Conservation (phyloP, 1,140 invertebrate genomes). For the Sarcophaga peregrina region DNA sequence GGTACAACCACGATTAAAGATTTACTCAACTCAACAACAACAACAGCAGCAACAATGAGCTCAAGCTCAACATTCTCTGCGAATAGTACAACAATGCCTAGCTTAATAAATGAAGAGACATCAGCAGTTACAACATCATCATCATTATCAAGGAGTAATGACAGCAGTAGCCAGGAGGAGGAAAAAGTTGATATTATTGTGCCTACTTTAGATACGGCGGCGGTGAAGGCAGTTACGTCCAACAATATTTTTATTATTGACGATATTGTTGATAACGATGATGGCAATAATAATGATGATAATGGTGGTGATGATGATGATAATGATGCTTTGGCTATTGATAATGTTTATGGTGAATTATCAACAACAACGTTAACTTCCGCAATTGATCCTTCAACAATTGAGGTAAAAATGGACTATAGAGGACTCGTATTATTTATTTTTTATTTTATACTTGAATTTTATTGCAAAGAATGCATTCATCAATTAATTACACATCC, state of each 20-base stretch:
- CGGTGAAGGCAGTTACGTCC: conserved; percentile 20
- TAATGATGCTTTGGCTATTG: neutral
- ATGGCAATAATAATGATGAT: conserved; percentile 47
- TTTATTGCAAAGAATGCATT: no score
- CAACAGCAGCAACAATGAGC: neutral
- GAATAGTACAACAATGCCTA: neutral
- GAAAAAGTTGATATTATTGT: neutral
- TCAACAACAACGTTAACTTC: conserved; percentile 24
- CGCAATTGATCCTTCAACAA: conserved; percentile 39
- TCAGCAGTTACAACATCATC: neutral
- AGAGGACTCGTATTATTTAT: no score
- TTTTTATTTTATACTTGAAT: no score
- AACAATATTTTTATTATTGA: conserved; percentile 34
- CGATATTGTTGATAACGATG: neutral
- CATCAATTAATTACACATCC: no score
- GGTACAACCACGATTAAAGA: conserved; percentile 18
- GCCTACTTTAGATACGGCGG: neutral
- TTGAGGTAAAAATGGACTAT: neutral
- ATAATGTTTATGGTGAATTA: conserved; percentile 2
- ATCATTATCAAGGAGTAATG: neutral
- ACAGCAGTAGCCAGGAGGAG: no score
- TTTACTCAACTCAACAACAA: conserved; percentile 14
- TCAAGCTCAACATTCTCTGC: neutral
- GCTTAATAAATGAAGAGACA: no score
- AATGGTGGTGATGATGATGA: conserved; percentile 50